Evolutionary conservation across 1,140 invertebrate genomes (phyloP).

Genomic region (Microplitis mediator): DNA sequence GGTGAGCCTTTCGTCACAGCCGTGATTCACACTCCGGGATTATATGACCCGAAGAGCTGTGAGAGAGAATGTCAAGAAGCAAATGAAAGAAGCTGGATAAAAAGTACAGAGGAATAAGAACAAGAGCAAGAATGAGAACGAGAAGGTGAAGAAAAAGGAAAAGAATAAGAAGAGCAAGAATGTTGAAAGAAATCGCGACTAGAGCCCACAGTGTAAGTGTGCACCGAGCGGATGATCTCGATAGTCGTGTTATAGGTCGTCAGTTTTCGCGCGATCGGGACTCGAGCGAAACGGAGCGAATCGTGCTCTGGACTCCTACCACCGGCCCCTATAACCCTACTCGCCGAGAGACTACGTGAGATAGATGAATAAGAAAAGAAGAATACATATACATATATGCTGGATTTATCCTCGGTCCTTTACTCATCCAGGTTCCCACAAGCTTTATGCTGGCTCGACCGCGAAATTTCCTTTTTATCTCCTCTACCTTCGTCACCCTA

Average conservation of each 20-base stretch:
- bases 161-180: background rate
- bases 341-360: too few relatives aligned
- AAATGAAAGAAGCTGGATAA: background rate
- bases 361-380: background rate
- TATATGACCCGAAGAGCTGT: background rate
- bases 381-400: conserved; percentile 14
- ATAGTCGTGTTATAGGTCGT: conserved; percentile 23
- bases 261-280: conserved; percentile 26
- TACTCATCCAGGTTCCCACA: conserved; percentile 20
- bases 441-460: conserved; percentile 20
- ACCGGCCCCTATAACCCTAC: background rate
- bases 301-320: conserved; percentile 36
- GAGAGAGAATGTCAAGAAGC: background rate
- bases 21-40: conserved; percentile 8
- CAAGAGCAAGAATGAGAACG: background rate
- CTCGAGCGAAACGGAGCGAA: conserved; percentile 46
- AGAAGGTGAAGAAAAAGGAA: background rate
- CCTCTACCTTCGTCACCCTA: conserved; percentile 14
- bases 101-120: too few relatives aligned
- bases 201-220: background rate
- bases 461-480: conserved; percentile 26
- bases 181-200: too few relatives aligned
- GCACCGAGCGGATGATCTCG: conserved; percentile 33
- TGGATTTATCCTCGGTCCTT: conserved; percentile 25
- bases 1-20: conserved; percentile 11